Evolutionary conservation across 2,113 vertebrate genomes (phyloP), one percentile per base, ranked within the genome.

Genomic region (Nipponia nippon): DNA sequence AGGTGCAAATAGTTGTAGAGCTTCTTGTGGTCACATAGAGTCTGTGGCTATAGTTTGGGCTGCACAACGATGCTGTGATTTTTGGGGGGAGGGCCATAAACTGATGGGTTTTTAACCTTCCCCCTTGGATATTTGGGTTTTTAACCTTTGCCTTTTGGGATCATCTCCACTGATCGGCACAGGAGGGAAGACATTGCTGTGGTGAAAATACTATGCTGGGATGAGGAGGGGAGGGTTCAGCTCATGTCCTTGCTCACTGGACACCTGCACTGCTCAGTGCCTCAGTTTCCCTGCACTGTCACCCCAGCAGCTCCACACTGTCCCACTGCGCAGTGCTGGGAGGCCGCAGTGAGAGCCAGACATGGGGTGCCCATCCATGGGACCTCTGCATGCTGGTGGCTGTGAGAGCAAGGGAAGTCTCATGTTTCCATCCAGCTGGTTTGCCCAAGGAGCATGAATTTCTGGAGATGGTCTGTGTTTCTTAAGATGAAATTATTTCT

Each of bases 291-390:
- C 1, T 2, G 5, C 20, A 7, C 11, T 47, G 63, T 53, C 21
- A 34, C 27, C 14, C 22, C 71, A 59, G 32, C 16, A 30, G 42
- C n/a, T 53, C 29, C 5, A 1, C 11, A 36, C 30, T 52, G 27
- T 10, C 49, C 25, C 38, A 13, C 30, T 23, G 7, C 11, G 52
- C 0, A 0, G 32, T 52, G 36, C 30, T 2, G 1, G 53, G 71
- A 79, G 72, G 49, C 38, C 66, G 53, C 0, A 11, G 36, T 30
- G 61, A 85, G 42, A 27, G 34, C 17, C 63, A 44, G 56, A 20
- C 4, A 0, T 1, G 3, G 10, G 18, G 27, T 66, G 42, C 2
- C 52, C 20, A 21, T 7, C 38, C 2, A 0, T 52, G 62, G 40
- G 55, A 47, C 3, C 53, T 62, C 70, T 71, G 34, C 5, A 1